phyloP scores from a whole-genome alignment of 2,888 invertebrate genomes.

The Cataglyphis altisquamis region DNA sequence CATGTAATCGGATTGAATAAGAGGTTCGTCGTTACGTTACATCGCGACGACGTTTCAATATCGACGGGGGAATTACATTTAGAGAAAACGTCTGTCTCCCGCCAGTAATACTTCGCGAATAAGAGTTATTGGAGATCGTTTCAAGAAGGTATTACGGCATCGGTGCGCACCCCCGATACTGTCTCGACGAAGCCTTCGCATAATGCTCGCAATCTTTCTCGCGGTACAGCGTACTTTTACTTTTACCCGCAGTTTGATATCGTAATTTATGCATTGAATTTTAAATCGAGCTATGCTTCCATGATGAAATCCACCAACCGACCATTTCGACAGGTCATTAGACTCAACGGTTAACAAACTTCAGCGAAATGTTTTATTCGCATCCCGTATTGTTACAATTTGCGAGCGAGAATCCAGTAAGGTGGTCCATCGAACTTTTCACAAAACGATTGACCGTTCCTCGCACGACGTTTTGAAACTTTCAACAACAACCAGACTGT shows the following conservation, averaged over 20 bases:
- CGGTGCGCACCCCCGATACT: slow-evolving; percentile 31
- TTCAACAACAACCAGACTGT: slow-evolving; percentile 34
- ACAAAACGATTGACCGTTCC: slow-evolving; percentile 58
- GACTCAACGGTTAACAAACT: slow-evolving; percentile 63
- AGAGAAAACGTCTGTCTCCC: slow-evolving; percentile 47
- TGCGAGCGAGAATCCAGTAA: slow-evolving; percentile 28
- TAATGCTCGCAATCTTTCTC: slow-evolving; percentile 55
- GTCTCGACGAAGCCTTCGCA: slow-evolving; percentile 30
- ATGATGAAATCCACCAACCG: slow-evolving; percentile 55
- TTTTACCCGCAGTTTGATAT: slow-evolving; percentile 44
- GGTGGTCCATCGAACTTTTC: slow-evolving; percentile 56
- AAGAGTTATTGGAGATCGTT: slow-evolving; percentile 57
- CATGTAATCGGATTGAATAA: slow-evolving; percentile 49
- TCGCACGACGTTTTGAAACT: slow-evolving; percentile 61
- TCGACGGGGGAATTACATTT: slow-evolving; percentile 47
- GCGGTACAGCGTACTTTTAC: slow-evolving; percentile 54
- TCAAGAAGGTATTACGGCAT: slow-evolving; percentile 50
- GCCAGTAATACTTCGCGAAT: slow-evolving; percentile 46
- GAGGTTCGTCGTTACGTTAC: slow-evolving; percentile 43
- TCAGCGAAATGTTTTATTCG: slow-evolving; percentile 63
- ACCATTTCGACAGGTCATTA: slow-evolving; percentile 66
- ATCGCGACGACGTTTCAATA: slow-evolving; percentile 52
- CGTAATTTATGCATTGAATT: slow-evolving; percentile 73
- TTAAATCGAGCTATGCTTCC: slow-evolving; percentile 59
- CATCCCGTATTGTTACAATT: slow-evolving; percentile 43